A percentile compares a stretch with the other conserved stretches of the same genome.
phyloP scores from a whole-genome alignment of 2,113 vertebrate species.

The Scalopus aquaticus region DNA sequence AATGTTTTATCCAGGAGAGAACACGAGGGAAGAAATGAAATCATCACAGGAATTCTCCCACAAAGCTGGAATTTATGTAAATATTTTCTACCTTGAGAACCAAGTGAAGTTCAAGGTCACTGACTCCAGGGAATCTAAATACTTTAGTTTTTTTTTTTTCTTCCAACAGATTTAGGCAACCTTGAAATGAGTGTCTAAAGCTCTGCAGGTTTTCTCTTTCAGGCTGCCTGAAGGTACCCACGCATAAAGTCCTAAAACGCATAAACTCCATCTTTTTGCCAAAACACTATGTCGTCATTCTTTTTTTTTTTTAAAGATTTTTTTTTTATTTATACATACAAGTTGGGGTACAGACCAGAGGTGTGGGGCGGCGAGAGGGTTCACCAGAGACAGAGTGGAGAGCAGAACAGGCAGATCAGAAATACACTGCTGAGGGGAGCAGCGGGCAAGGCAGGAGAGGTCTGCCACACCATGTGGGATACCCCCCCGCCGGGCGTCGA shows the following conservation, averaged over 20 bases:
- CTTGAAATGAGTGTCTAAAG: neutral
- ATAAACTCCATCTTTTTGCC: too few relatives aligned
- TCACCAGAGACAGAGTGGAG: too few relatives aligned
- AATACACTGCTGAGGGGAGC: too few relatives aligned
- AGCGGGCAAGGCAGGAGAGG: too few relatives aligned
- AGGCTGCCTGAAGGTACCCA: neutral
- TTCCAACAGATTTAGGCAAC: neutral
- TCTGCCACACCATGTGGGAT: too few relatives aligned
- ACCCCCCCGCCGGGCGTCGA: too few relatives aligned
- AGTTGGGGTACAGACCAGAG: too few relatives aligned
- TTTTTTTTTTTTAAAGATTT: too few relatives aligned
- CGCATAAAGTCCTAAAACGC: neutral
- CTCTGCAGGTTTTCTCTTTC: neutral
- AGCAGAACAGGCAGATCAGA: too few relatives aligned
- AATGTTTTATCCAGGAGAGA: neutral
- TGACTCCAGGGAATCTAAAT: neutral
- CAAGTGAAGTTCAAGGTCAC: neutral
- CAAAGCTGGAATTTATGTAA: neutral
- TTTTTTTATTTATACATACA: too few relatives aligned
- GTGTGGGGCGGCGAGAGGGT: too few relatives aligned
- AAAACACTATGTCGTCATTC: neutral
- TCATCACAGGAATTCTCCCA: neutral
- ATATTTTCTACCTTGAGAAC: neutral
- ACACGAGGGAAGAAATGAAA: neutral
- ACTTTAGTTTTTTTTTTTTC: neutral